Base-by-base conservation (phyloP, 1,140 invertebrate genomes). In the Thaumatotibia leucotreta region DNA sequence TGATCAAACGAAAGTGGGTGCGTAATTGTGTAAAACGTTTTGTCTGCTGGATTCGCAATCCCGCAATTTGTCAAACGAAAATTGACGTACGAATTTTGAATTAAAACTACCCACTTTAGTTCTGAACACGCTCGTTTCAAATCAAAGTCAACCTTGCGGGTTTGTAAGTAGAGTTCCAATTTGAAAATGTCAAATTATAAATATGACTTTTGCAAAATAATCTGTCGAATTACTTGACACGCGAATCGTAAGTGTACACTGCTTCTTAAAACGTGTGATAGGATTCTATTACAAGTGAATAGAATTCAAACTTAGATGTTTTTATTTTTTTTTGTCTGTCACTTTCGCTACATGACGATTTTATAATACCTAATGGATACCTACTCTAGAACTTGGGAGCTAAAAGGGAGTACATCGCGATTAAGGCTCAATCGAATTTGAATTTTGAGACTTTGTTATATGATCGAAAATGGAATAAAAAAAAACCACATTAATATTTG, bases 301-400 rank as follows among this genome's bases (percentile, higher is more conserved):
- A 54, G 17, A 54, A 54, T 27, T 24, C 9, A 24, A 17, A 58
- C 0, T 31, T n/a, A 23, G 10, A 4, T 27, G 6, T 3, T 27
- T 58, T 58, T 54, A 23, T 54, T 39, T 33, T 5, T 45, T 45
- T 8, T 45, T 58, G 52, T 58, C n/a, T 58, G 52, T 58, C 65
- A 82, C 81, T 85, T 82, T 85, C 79, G 73, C 77, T 72, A 65
- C 76, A 74, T 76, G 72, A 80, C 79, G 71, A 67, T 64, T 74
- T 75, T 78, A 75, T 83, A 80, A 84, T 80, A n/a, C n/a, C n/a
- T n/a, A 75, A 70, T 67, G 17, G 66, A 67, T 69, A 76, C 17
- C n/a, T 45, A 14, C n/a, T 11, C 39, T 8, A 45, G 27, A 4
- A 4, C 14, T 45, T 8, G 6, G 14, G 17, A 45, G 17, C 14